Evolutionary conservation across 1,140 invertebrate genomes (phyloP).

Genomic region (Sitophilus oryzae): DNA sequence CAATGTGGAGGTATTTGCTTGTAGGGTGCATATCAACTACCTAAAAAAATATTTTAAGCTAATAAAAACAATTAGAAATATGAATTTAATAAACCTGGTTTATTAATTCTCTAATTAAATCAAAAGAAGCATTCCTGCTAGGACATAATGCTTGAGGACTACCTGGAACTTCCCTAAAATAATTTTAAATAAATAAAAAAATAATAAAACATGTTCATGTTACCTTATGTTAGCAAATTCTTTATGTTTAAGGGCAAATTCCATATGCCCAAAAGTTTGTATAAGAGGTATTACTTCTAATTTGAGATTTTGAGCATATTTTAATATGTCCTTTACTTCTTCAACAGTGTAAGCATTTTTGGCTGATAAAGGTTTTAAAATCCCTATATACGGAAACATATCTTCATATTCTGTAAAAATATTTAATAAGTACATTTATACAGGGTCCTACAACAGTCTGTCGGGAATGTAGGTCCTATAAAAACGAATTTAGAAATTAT

Average conservation of each 20-base stretch:
- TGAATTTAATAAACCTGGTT: slow-evolving; percentile 62
- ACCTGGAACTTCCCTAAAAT: slow-evolving; percentile 60
- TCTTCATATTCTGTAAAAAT: slow-evolving; percentile 91
- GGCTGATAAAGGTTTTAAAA: slow-evolving; percentile 60
- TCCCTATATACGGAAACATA: slow-evolving; percentile 87
- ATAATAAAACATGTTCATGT: not conserved
- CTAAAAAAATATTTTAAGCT: slow-evolving; percentile 48
- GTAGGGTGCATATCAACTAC: slow-evolving; percentile 49
- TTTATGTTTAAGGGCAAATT: slow-evolving; percentile 80
- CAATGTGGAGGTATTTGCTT: slow-evolving; percentile 59
- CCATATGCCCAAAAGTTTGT: slow-evolving; percentile 94
- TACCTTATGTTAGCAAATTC: slow-evolving; percentile 61
- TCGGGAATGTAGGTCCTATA: slow-evolving; percentile 80
- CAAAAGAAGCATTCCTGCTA: slow-evolving; percentile 62
- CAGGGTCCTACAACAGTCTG: no score
- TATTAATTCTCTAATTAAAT: slow-evolving; percentile 71
- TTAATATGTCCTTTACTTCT: slow-evolving; percentile 63
- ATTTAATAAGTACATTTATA: not conserved
- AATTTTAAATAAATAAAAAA: not conserved
- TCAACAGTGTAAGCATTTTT: slow-evolving; percentile 68
- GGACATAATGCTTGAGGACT: slow-evolving; percentile 83
- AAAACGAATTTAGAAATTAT: slow-evolving; percentile 94
- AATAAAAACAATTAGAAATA: slow-evolving; percentile 1
- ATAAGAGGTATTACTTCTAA: slow-evolving; percentile 86
- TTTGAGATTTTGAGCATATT: slow-evolving; percentile 57